Conservation (phyloP, 2,888 invertebrate genomes). For the Zygaena filipendulae region DNA sequence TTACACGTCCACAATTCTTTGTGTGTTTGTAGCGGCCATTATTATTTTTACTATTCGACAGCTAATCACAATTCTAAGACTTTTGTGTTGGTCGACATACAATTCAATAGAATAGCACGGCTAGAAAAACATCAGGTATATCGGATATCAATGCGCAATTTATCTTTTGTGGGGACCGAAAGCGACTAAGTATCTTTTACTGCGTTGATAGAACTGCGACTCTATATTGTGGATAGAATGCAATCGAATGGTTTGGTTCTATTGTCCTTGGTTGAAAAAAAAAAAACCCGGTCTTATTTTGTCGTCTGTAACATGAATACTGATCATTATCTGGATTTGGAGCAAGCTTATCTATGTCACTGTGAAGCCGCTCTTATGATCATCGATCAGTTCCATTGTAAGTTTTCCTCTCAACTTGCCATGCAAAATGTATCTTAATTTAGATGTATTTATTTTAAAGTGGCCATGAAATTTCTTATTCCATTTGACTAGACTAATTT, state of each 20-base stretch:
- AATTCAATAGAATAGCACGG: conserved; percentile 26
- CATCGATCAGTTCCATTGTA: conserved; percentile 42
- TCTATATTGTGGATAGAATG: conserved; percentile 54
- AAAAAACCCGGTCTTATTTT: conserved; percentile 47
- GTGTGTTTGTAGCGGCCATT: no score
- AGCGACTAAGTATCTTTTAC: conserved; percentile 51
- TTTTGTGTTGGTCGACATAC: conserved; percentile 29
- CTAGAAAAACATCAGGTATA: conserved; percentile 58
- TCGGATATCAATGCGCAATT: conserved; percentile 57
- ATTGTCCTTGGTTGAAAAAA: conserved; percentile 36
- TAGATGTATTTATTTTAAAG: no score
- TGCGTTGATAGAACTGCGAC: conserved; percentile 35
- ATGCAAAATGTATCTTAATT: no score
- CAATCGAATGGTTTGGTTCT: conserved; percentile 50
- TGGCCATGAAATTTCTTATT: no score
- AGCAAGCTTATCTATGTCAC: conserved; percentile 50
- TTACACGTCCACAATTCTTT: no score
- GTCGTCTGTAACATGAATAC: conserved; percentile 54
- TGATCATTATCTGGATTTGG: conserved; percentile 56
- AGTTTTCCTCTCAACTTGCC: conserved; percentile 54
- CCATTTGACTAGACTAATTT: no score
- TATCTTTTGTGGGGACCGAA: conserved; percentile 47
- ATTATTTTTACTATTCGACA: no score
- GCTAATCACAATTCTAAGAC: conserved; percentile 37
- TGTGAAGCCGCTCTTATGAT: conserved; percentile 48